Evolutionary conservation across 2,797 vertebrate species (phyloP), one percentile per base, ranked within the genome.

Genomic region (Galago senegalensis): DNA sequence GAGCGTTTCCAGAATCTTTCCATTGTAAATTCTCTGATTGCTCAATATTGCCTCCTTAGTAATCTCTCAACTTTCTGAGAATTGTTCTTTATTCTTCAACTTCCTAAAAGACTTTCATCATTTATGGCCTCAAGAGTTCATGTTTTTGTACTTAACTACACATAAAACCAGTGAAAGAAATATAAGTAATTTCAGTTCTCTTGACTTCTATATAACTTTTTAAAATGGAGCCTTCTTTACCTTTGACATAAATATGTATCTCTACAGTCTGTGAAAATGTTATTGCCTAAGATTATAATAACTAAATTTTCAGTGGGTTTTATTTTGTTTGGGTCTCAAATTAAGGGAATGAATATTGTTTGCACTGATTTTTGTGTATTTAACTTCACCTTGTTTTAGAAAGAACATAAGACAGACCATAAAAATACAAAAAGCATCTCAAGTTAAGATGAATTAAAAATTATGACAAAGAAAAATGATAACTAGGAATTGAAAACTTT

Each of bases 391-490:
- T 81, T 20, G 3, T 73, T 95, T 82, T 9, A 73, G n/a, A 89
- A 95, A 82, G 16, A 86, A 60, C 37, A 60, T 77, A 53, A 87
- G 43, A 49, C 2, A 70, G 1, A 58, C 77, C 2, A 43, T 17
- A 34, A 61, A 3, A 82, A 49, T 81, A 82, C 2, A 46, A 25
- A 20, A 89, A 63, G 0, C 34, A 60, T 49, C 73, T 86, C 4
- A 89, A 87, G 12, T n/a, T 72, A 61, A 46, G 61, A 14, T 83
- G 72, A 67, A 87, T 79, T 89, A n/a, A 89, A 46, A 56, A 70
- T 60, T n/a, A 5, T 61, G 23, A 72, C 85, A 82, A 72, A 61
- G 7, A 75, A 58, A 23, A 61, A 92, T 56, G 37, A 67, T 46
- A 75, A 89, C 40, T 90, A 73, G 2, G 5, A 80, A 82, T 91